Base-by-base conservation (phyloP, 2,113 vertebrate genomes). In the Tetrao urogallus region DNA sequence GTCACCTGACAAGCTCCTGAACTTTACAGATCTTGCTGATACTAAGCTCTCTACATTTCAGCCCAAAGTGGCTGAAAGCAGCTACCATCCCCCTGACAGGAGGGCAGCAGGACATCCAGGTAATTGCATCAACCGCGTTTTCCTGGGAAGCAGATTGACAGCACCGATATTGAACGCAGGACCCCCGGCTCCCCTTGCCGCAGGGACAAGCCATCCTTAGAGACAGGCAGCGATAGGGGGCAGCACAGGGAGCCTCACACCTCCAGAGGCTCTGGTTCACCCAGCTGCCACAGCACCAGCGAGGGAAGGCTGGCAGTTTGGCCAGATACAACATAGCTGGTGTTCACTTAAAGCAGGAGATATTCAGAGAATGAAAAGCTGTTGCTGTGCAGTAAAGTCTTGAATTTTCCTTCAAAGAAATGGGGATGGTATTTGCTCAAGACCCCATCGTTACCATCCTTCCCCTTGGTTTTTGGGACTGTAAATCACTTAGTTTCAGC, bases 331-430 rank as follows among this genome's bases (percentile, higher is more conserved):
- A 69, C 81, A 63, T 21, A 72, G 71, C 82, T 43, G 3, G 66
- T 27, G 69, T 54, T 90, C 58, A 20, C 65, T 94, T 91, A 70
- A 45, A 96, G 36, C 71, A 77, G 88, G 60, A 96, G 75, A 91
- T 88, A 90, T 0, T 34, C 86, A 92, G 52, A 91, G 86, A 77
- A 96, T 83, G 82, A 80, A 97, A 83, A 96, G 86, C 74, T 88
- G 42, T 80, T 89, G 82, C 94, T 96, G 56, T 70, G 89, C 95
- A 94, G 89, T 25, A 71, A 95, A 95, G 89, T 47, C 89, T 75
- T 88, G 43, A 82, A 77, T 57, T 93, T 96, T 96, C 92, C 78
- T 95, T 88, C 90, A 92, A 94, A 94, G 76, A 92, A 94, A 95
- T 79, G 93, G 65, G 94, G 86, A 93, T 74, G n/a, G 65, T 61